phyloP scores from a whole-genome alignment of 1,140 invertebrate genomes.

The Drosophila tani region DNA sequence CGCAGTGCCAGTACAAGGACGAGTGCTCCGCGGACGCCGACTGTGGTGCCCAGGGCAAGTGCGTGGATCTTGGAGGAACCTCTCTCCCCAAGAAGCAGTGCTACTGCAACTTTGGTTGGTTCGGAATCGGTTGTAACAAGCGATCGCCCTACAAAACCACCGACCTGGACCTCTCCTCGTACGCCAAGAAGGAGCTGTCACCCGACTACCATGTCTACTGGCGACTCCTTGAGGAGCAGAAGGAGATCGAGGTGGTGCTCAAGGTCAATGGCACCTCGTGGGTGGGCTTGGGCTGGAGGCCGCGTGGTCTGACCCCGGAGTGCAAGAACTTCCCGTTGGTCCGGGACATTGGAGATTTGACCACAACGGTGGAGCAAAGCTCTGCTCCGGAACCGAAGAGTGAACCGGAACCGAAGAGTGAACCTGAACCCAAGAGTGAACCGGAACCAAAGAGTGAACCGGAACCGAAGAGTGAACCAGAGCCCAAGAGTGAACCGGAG shows the following conservation, averaged over 20 bases:
- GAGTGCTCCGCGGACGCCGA: constrained; percentile 93
- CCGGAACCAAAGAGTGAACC: constrained; percentile 65
- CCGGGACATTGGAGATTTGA: constrained; percentile 85
- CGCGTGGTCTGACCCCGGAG: constrained; percentile 88
- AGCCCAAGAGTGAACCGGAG: constrained; percentile 81
- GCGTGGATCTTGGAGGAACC: constrained; percentile 92
- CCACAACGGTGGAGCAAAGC: constrained; percentile 52
- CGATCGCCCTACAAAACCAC: constrained; percentile 89
- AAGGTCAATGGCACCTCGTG: constrained; percentile 94
- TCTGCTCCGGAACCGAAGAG: constrained; percentile 58
- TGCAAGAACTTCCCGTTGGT: constrained; percentile 92
- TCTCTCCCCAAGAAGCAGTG: constrained; percentile 93
- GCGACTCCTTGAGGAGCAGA: constrained; percentile 91
- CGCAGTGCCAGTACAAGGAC: constrained; percentile 93
- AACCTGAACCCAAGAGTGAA: constrained; percentile 58
- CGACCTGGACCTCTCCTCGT: constrained; percentile 88
- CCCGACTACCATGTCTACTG: constrained; percentile 92
- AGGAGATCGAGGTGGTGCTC: constrained; percentile 94
- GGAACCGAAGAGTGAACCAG: constrained; percentile 74
- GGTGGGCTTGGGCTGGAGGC: constrained; percentile 94
- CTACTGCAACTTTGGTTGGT: constrained; percentile 95
- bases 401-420: constrained; percentile 61
- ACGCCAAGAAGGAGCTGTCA: constrained; percentile 90
- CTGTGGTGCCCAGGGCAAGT: constrained; percentile 93
- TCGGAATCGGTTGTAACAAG: constrained; percentile 91